phyloP scores from a whole-genome alignment of 2,888 invertebrate genomes.

The Thera britannica region DNA sequence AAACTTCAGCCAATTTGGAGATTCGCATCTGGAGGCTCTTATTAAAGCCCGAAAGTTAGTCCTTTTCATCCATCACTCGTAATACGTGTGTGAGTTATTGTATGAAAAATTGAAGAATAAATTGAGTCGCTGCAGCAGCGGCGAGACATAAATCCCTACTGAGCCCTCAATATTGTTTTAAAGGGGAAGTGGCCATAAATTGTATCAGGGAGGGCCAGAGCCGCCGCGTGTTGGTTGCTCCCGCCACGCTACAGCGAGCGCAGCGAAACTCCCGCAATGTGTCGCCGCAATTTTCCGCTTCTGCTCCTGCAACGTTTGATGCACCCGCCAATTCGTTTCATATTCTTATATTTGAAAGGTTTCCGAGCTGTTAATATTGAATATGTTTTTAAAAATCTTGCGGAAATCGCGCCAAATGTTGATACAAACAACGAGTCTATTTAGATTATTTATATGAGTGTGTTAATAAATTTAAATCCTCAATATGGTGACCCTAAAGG shows the following conservation, averaged over 20 bases:
- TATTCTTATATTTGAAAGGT: conserved; percentile 62
- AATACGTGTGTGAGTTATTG: conserved; percentile 85
- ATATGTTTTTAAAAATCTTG: neutral
- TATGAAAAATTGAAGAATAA: conserved; percentile 86
- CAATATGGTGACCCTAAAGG: too few species aligned
- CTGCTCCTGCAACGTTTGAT: conserved; percentile 68
- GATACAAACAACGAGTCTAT: neutral
- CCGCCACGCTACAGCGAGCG: conserved; percentile 49
- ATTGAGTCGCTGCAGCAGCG: conserved; percentile 85
- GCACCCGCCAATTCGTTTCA: conserved; percentile 70
- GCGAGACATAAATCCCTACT: conserved; percentile 85
- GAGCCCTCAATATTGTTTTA: conserved; percentile 86
- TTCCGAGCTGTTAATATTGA: conserved; percentile 1
- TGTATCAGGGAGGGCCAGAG: conserved; percentile 82
- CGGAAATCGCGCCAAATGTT: neutral
- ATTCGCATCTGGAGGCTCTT: conserved; percentile 85
- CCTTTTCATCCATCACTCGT: conserved; percentile 85
- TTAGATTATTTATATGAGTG: neutral
- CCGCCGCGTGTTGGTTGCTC: conserved; percentile 42
- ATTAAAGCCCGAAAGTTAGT: conserved; percentile 86
- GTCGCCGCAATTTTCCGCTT: conserved; percentile 78
- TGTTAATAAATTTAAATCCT: too few species aligned
- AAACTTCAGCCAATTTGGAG: conserved; percentile 85
- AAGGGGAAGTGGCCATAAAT: conserved; percentile 86
- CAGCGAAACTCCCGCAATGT: conserved; percentile 51